A percentile compares a stretch with the other conserved stretches of the same genome.
phyloP scores from a whole-genome alignment of 2,113 vertebrate genomes.

The Periophthalmus modestus region DNA sequence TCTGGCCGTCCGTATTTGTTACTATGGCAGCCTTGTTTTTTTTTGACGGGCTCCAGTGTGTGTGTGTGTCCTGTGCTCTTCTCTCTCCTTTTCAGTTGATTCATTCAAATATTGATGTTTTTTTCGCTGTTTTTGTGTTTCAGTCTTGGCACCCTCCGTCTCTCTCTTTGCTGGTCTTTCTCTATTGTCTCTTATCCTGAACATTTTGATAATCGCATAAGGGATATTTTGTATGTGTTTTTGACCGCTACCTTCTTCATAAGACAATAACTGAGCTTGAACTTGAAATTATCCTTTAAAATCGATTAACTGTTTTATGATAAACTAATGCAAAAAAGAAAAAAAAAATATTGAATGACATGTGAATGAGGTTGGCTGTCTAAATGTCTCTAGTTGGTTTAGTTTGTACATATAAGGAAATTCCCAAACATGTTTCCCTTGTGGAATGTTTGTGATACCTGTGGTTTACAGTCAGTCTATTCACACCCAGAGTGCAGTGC shows the following conservation, averaged over 20 bases:
- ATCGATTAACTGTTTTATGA: too few species aligned
- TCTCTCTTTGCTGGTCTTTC: slow-evolving; percentile 59
- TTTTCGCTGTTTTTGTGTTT: slow-evolving; percentile 39
- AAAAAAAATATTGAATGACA: background rate
- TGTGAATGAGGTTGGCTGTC: background rate
- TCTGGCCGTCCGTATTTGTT: slow-evolving; percentile 64
- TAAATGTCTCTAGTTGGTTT: background rate
- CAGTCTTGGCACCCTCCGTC: slow-evolving; percentile 59
- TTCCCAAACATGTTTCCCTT: slow-evolving; percentile 36
- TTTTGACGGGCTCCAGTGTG: slow-evolving; percentile 39
- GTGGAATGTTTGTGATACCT: slow-evolving; percentile 42
- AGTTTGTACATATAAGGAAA: slow-evolving; percentile 39
- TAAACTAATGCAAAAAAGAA: too few species aligned
- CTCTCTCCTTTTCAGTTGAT: slow-evolving; percentile 48
- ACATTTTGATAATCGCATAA: slow-evolving; percentile 46
- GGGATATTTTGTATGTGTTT: slow-evolving; percentile 31
- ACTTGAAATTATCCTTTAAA: background rate
- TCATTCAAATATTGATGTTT: slow-evolving; percentile 49
- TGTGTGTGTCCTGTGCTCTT: slow-evolving; percentile 33
- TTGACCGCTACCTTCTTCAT: slow-evolving; percentile 6
- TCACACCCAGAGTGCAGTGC: slow-evolving; percentile 48
- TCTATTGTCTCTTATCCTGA: slow-evolving; percentile 75
- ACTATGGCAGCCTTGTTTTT: slow-evolving; percentile 70
- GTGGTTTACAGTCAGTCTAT: slow-evolving; percentile 60
- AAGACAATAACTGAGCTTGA: background rate